These are phyloP conservation scores for Nomada lathburiana DNA, from an alignment of 2,888 invertebrate genomes.

Conservation along the genomic window DNA sequence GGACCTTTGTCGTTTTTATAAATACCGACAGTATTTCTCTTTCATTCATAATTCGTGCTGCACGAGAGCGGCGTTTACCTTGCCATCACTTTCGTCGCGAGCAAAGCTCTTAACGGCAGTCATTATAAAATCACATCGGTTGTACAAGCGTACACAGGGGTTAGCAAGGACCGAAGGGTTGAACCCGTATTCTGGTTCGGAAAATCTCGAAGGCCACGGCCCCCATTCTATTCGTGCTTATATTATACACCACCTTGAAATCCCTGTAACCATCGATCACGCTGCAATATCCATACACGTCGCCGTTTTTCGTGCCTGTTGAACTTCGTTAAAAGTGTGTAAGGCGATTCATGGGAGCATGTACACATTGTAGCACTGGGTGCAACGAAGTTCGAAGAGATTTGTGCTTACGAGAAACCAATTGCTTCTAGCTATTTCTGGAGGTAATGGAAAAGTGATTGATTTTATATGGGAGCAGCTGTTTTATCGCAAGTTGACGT, in stretches of 20 bases:
- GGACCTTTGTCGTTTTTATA: constrained; percentile 47
- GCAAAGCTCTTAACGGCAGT: constrained; percentile 54
- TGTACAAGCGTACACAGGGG: constrained; percentile 64
- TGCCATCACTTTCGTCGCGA: constrained; percentile 54
- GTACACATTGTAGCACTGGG: not conserved
- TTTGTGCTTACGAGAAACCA: not conserved
- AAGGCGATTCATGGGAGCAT: constrained; percentile 36
- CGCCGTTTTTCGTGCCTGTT: constrained; percentile 60
- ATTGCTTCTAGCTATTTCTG: too few species aligned
- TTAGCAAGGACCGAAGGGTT: constrained; percentile 64
- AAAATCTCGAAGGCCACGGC: constrained; percentile 35
- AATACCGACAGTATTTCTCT: constrained; percentile 42
- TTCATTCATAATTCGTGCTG: constrained; percentile 67
- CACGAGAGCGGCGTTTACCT: constrained; percentile 39
- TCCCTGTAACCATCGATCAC: constrained; percentile 64
- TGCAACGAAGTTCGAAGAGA: not conserved
- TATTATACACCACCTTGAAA: constrained; percentile 51
- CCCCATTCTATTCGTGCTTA: constrained; percentile 25
- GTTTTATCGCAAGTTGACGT: too few species aligned
- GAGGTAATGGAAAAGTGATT: too few species aligned
- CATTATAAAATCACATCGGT: constrained; percentile 72
- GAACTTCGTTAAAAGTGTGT: constrained; percentile 45
- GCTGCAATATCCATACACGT: constrained; percentile 58
- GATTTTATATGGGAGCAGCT: too few species aligned
- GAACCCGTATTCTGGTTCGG: constrained; percentile 49